These are phyloP conservation scores for Anguilla marmorata DNA, from an alignment of 2,797 vertebrate species.

Conservation along the genomic window DNA sequence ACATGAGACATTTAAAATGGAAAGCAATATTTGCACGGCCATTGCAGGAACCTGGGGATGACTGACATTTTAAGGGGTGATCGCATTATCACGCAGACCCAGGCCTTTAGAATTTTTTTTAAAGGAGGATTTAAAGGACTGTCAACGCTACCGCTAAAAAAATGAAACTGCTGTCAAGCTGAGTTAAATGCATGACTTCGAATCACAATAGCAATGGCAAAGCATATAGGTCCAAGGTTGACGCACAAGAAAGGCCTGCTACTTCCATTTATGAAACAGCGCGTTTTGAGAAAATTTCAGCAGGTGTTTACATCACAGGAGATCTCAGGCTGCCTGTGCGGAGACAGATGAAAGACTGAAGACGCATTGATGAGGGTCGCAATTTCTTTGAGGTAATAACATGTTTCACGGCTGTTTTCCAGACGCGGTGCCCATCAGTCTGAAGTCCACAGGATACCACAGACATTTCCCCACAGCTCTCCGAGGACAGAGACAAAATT, in stretches of 20 bases:
- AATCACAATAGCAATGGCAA: neutral
- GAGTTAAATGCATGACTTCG: neutral
- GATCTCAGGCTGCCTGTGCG: neutral
- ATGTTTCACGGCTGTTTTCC: neutral
- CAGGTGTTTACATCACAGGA: neutral
- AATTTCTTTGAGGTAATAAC: conserved; percentile 7
- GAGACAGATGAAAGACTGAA: neutral
- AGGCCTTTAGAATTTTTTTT: neutral
- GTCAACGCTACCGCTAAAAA: neutral
- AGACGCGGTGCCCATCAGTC: neutral
- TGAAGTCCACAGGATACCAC: neutral
- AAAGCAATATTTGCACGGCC: neutral
- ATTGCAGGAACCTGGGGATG: neutral
- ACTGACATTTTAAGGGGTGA: neutral
- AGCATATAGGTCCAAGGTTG: neutral
- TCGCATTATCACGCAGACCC: neutral
- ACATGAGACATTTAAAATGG: neutral
- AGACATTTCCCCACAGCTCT: neutral
- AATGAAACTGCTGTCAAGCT: conserved; percentile 15
- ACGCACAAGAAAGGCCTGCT: neutral
- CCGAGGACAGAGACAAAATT: neutral
- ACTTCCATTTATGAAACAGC: neutral
- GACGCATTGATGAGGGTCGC: neutral
- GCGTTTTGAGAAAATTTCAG: neutral
- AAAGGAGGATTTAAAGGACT: conserved; percentile 5